Percentiles rank a stretch among this genome's conserved stretches.
Conservation (phyloP, 2,888 invertebrate genomes). For the Cancer borealis region DNA sequence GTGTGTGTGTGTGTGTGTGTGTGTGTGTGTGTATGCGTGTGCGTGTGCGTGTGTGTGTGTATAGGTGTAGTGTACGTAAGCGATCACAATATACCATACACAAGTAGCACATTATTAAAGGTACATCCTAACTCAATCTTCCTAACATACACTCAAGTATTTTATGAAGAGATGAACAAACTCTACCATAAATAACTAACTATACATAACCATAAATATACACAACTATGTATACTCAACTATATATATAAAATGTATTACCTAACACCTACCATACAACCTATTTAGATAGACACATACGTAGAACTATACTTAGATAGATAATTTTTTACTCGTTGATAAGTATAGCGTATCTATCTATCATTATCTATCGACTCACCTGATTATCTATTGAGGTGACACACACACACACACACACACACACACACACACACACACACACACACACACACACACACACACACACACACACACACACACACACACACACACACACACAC, state of each 20-base stretch:
- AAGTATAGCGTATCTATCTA: not conserved
- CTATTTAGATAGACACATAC: not conserved
- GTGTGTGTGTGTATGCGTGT: not conserved
- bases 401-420: not conserved
- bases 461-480: not conserved
- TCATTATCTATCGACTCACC: not conserved
- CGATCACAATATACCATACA: no score
- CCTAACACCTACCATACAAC: not conserved
- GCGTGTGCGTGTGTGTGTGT: not conserved
- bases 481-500: no score
- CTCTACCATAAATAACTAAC: not conserved
- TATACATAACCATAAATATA: no score
- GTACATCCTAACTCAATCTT: not conserved
- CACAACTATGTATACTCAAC: not conserved
- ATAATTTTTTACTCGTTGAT: not conserved
- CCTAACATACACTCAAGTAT: not conserved
- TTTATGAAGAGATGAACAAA: not conserved
- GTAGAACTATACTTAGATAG: not conserved
- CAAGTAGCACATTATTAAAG: no score
- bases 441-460: not conserved
- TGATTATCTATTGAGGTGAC: not conserved
- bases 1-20: constrained; percentile 20
- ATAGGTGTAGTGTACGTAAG: no score
- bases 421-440: no score
- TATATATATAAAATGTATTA: not conserved